Evolutionary conservation across 2,888 invertebrate species (phyloP).

Genomic region (Pristionchus mayeri): DNA sequence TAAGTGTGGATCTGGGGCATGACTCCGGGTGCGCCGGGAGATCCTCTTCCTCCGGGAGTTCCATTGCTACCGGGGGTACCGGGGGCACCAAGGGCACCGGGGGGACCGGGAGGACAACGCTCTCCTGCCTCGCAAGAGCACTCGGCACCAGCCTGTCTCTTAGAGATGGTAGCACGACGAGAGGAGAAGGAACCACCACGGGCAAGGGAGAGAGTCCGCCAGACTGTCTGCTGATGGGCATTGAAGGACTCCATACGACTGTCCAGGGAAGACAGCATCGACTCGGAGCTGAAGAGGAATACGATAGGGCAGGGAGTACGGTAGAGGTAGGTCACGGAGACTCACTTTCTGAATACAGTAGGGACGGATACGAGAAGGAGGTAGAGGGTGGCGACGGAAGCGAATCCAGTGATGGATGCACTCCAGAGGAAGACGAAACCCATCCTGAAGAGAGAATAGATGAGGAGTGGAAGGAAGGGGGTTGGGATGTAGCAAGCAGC

Average conservation of each 20-base stretch:
- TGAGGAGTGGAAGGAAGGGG: background rate
- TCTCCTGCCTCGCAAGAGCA: constrained; percentile 47
- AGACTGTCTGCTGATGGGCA: background rate
- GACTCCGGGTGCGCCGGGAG: constrained; percentile 44
- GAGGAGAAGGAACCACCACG: background rate
- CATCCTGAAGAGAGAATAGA: background rate
- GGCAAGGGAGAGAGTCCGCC: constrained; percentile 22
- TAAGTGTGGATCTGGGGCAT: constrained; percentile 28
- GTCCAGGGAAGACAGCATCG: background rate
- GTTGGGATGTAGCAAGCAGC: background rate
- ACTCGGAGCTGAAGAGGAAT: background rate
- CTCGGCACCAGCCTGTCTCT: constrained; percentile 45
- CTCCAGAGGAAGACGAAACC: background rate
- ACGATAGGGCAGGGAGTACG: background rate
- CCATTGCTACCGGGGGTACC: constrained; percentile 30
- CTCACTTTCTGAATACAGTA: background rate
- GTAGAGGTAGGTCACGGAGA: background rate
- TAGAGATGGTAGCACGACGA: constrained; percentile 4
- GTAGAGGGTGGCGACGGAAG: background rate
- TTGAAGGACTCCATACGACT: constrained; percentile 15
- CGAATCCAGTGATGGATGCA: background rate
- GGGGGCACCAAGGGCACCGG: constrained; percentile 42
- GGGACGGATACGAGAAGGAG: background rate
- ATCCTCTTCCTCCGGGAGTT: constrained; percentile 20
- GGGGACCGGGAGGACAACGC: constrained; percentile 42